phyloP scores from a whole-genome alignment of 2,113 vertebrate species.

The Bufo bufo region DNA sequence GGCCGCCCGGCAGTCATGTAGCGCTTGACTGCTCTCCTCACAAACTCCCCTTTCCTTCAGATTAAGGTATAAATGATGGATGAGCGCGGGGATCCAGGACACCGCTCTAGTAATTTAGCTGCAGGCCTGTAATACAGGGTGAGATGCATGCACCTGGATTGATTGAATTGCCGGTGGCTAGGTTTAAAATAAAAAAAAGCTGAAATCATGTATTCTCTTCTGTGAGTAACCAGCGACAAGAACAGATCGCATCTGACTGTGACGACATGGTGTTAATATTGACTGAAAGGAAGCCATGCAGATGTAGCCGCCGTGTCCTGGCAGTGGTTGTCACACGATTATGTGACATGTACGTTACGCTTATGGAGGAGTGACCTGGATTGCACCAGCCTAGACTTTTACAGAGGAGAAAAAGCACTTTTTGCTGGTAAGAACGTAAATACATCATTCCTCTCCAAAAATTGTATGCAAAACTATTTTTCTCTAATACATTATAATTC shows the following conservation, averaged over 20 bases:
- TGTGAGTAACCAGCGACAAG: not conserved
- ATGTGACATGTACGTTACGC: not conserved
- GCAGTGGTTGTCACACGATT: not conserved
- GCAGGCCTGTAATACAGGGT: not conserved
- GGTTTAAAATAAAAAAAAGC: not conserved
- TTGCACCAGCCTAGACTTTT: too few relatives aligned
- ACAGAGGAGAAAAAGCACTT: too few relatives aligned
- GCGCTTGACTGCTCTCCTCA: not conserved
- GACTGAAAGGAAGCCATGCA: not conserved
- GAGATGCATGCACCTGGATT: not conserved
- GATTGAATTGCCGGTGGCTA: not conserved
- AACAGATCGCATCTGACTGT: not conserved
- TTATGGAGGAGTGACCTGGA: too few relatives aligned
- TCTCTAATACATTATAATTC: too few relatives aligned
- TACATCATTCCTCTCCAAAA: too few relatives aligned
- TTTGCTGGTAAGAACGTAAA: too few relatives aligned
- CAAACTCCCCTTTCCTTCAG: constrained; percentile 15
- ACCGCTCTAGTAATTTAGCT: not conserved
- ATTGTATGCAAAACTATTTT: too few relatives aligned
- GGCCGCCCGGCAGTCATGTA: not conserved
- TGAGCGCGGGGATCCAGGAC: constrained; percentile 28
- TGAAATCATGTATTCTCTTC: not conserved
- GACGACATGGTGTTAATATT: not conserved
- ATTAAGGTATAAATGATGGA: constrained; percentile 48
- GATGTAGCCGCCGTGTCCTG: not conserved